A percentile compares a stretch with the other conserved stretches of the same genome.
phyloP scores from a whole-genome alignment of 2,113 vertebrate species.

The Nematolebias whitei region DNA sequence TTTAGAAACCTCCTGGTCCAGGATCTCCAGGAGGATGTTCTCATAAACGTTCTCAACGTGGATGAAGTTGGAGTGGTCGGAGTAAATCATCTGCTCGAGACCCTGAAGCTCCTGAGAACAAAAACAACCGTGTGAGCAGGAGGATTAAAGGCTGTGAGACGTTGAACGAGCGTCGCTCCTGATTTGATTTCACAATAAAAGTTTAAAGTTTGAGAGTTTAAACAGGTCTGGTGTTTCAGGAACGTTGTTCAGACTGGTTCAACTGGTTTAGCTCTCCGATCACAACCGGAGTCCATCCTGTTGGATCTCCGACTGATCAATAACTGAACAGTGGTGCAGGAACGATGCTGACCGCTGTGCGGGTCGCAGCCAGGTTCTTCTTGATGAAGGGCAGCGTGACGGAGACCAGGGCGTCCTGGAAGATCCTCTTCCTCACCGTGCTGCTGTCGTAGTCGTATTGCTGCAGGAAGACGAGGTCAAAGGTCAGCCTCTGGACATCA shows the following conservation, averaged over 20 bases:
- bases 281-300: too few species aligned
- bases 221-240: too few species aligned
- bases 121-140: too few species aligned
- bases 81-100: constrained; percentile 84
- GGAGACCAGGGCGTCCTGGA: constrained; percentile 87
- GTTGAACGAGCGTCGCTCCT: too few species aligned
- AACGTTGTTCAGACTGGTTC: too few species aligned
- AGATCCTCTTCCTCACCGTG: constrained; percentile 90
- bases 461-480: constrained; percentile 69
- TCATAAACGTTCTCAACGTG: constrained; percentile 92
- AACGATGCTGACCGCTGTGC: constrained; percentile 80
- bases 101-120: constrained; percentile 84
- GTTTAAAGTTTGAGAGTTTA: too few species aligned
- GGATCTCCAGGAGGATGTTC: constrained; percentile 83
- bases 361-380: constrained; percentile 82
- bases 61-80: constrained; percentile 86
- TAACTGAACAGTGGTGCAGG: too few species aligned
- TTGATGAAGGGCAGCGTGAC: constrained; percentile 91
- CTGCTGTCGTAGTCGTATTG: constrained; percentile 97
- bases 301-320: too few species aligned
- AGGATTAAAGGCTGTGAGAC: too few species aligned
- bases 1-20: constrained; percentile 86
- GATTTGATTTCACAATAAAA: too few species aligned
- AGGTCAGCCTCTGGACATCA: neutral
- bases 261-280: too few species aligned